Percentiles rank a stretch among this genome's conserved stretches.
Evolutionary conservation across 2,888 invertebrate genomes (phyloP).

Genomic region (Caenorhabditis sp.): DNA sequence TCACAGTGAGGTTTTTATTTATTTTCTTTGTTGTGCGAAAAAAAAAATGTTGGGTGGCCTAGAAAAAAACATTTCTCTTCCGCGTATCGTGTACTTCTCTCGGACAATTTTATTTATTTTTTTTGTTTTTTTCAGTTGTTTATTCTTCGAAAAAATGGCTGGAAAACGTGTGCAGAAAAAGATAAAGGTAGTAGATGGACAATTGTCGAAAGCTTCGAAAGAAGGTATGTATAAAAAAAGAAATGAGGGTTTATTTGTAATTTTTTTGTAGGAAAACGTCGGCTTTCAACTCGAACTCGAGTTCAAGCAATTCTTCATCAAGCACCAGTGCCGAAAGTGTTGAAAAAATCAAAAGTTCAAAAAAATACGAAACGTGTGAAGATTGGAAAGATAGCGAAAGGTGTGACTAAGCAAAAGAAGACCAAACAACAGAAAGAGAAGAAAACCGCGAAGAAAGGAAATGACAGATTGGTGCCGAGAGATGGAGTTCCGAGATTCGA

Average conservation of each 20-base stretch:
- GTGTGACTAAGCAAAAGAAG: constrained; percentile 12
- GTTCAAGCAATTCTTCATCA: constrained; percentile 30
- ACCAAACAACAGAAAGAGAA: constrained; percentile 15
- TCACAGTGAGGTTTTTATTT: neutral
- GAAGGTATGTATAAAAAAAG: neutral
- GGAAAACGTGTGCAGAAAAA: constrained; percentile 2
- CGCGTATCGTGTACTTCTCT: constrained; percentile 6
- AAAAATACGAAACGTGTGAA: constrained; percentile 1
- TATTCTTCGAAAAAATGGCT: constrained; percentile 1
- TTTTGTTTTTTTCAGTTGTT: constrained; percentile 1
- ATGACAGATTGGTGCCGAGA: constrained; percentile 47
- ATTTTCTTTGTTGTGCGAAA: neutral
- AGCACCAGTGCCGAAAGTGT: constrained; percentile 10
- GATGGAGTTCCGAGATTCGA: constrained; percentile 22
- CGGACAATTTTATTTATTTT: neutral
- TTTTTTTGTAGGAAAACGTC: constrained; percentile 7
- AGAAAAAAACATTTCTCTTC: neutral
- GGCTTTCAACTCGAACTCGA: constrained; percentile 18
- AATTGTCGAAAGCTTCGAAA: neutral
- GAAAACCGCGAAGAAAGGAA: constrained; percentile 46
- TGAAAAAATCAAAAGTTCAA: constrained; percentile 2
- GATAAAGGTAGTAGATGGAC: neutral
- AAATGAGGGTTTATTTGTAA: neutral
- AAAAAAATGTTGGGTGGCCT: neutral
- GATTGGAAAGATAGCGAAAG: constrained; percentile 9